Percentiles rank a stretch among this genome's conserved stretches.
Evolutionary conservation across 2,113 vertebrate genomes (phyloP).

Genomic region (Xenopus borealis): DNA sequence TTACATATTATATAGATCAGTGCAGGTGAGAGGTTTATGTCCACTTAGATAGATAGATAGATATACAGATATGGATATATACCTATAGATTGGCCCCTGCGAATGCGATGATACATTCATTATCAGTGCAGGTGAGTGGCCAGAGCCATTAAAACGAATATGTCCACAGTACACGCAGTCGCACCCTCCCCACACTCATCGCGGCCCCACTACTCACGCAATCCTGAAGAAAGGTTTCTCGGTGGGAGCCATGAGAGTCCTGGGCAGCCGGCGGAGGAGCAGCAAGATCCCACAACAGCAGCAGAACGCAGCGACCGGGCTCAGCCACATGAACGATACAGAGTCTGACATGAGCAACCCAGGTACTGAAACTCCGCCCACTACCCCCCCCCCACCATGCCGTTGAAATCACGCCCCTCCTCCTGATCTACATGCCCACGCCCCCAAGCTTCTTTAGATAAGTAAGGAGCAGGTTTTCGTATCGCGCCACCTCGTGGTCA

Average conservation of each 20-base stretch:
- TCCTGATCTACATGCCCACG: neutral
- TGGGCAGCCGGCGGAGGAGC: slow-evolving; percentile 48
- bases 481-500: no score
- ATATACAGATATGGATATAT: no score
- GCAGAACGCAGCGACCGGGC: slow-evolving; percentile 48
- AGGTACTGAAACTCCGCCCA: neutral
- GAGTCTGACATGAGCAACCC: slow-evolving; percentile 57
- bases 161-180: no score
- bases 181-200: no score
- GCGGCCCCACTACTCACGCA: slow-evolving; percentile 62
- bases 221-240: slow-evolving; percentile 75
- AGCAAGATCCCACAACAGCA: slow-evolving; percentile 51
- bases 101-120: no score
- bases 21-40: no score
- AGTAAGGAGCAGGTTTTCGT: no score
- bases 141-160: no score
- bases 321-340: slow-evolving; percentile 57
- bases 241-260: slow-evolving; percentile 68
- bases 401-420: neutral
- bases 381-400: neutral
- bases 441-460: neutral
- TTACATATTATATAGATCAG: no score
- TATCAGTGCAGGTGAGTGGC: no score
- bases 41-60: no score
- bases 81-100: no score